Evolutionary conservation across 1,140 invertebrate genomes (phyloP), one percentile per base, ranked within the genome.

Genomic region (Psilanteris sp.): DNA sequence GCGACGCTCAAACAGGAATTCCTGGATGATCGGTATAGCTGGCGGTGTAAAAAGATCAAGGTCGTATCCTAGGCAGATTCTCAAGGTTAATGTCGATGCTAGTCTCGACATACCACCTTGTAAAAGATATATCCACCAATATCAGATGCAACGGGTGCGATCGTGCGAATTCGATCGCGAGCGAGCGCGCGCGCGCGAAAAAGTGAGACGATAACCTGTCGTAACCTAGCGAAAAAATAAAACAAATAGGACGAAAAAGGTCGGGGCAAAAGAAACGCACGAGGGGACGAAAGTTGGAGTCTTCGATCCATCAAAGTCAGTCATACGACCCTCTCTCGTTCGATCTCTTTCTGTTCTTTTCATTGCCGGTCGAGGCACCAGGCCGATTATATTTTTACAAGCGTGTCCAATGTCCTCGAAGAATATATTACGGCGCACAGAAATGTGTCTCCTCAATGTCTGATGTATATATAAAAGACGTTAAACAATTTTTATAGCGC

Each of bases 251-350:
- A 34, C 22, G 54, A 24, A 22, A 43, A 62, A 37, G 39, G 48
- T 26, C 11, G 55, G 7, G 46, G 27, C 34, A 50, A 66, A 59
- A 22, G 41, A 24, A 14, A 20, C 24, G 18, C 13, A 39, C 32
- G 36, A 59, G 57, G 41, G 78, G 54, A 62, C 59, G 78, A 77
- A 57, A 73, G n/a, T n/a, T 61, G 55, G 73, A 68, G 59, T 78
- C 74, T 73, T 77, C 78, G 74, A 79, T 79, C 78, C 78, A 79
- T 77, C 78, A 77, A 79, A 77, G 78, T 79, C 78, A 79, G 62
- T 74, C 74, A 67, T 46, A 52, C 64, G 31, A 71, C 66, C 71
- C 71, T 64, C 76, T 43, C 64, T 59, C 10, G 9, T 52, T 29
- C 61, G 54, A 50, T 71, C 67, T 72, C 76, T 68, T 72, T 75